A percentile compares a stretch with the other conserved stretches of the same genome.
phyloP scores from a whole-genome alignment of 2,888 invertebrate species.

The Ophioninae sp. region DNA sequence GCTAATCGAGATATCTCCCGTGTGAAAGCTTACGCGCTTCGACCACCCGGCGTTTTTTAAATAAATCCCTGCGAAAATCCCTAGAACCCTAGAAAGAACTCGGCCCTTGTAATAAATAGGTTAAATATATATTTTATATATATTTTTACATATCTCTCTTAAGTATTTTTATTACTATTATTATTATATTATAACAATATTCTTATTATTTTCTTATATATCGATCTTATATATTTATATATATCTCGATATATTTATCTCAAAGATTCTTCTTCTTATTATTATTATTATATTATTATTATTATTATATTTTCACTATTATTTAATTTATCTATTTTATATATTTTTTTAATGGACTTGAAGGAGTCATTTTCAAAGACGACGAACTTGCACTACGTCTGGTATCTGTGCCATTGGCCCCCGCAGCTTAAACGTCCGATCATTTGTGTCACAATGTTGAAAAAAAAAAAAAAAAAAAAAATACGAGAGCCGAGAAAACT shows the following conservation, averaged over 20 bases:
- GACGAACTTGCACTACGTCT: conserved; percentile 33
- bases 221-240: too few relatives aligned
- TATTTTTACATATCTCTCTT: too few relatives aligned
- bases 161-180: too few relatives aligned
- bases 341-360: neutral
- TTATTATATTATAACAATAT: too few relatives aligned
- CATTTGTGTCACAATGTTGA: conserved; percentile 46
- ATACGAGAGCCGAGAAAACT: conserved; percentile 21
- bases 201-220: too few relatives aligned
- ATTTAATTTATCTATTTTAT: too few relatives aligned
- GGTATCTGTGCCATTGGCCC: conserved; percentile 25
- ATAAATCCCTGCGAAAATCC: conserved; percentile 55
- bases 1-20: neutral
- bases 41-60: conserved; percentile 37
- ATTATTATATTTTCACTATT: too few relatives aligned
- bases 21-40: conserved; percentile 35
- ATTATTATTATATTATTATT: too few relatives aligned
- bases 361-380: neutral
- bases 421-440: conserved; percentile 40
- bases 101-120: conserved; percentile 35
- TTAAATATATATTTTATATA: too few relatives aligned
- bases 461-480: conserved; percentile 28
- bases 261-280: too few relatives aligned
- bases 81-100: conserved; percentile 53
- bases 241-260: too few relatives aligned